phyloP scores from a whole-genome alignment of 2,888 invertebrate genomes.

The Caenorhabditis angaria region DNA sequence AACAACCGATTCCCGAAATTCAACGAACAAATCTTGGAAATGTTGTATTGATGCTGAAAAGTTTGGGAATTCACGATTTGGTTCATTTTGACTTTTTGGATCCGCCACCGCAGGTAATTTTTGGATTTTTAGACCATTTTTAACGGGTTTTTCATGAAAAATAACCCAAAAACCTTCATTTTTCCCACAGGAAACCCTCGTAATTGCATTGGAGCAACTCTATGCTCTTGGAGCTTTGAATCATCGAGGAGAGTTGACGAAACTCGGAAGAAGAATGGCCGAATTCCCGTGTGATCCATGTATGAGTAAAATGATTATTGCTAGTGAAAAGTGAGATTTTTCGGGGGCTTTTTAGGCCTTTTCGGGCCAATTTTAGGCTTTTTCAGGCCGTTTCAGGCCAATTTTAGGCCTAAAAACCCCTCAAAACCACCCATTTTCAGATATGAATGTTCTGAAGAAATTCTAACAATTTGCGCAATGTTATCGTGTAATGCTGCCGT shows the following conservation, averaged over 20 bases:
- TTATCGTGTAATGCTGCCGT: constrained; percentile 95
- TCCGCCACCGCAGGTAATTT: constrained; percentile 96
- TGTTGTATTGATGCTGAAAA: constrained; percentile 94
- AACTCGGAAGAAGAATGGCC: constrained; percentile 95
- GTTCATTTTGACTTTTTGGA: constrained; percentile 98
- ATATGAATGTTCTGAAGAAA: constrained; percentile 95
- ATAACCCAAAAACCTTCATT: constrained; percentile 1
- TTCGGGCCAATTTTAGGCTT: too few species aligned
- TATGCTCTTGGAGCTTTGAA: constrained; percentile 97
- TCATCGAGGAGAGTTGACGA: constrained; percentile 93
- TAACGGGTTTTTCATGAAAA: too few species aligned
- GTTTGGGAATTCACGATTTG: constrained; percentile 94
- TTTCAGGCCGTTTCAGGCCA: too few species aligned
- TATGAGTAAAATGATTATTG: constrained; percentile 97
- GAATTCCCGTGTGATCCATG: constrained; percentile 98
- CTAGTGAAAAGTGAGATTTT: constrained; percentile 82
- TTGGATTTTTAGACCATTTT: constrained; percentile 10
- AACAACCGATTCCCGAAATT: constrained; percentile 96
- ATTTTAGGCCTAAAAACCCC: neutral
- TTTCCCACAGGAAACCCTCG: constrained; percentile 76
- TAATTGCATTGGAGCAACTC: constrained; percentile 92
- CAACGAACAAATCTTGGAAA: constrained; percentile 96
- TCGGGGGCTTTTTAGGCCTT: neutral
- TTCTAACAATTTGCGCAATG: constrained; percentile 95
- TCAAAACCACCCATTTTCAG: constrained; percentile 74